Evolutionary conservation across 1,140 invertebrate genomes (phyloP).

Genomic region (Drosophila mauritiana): DNA sequence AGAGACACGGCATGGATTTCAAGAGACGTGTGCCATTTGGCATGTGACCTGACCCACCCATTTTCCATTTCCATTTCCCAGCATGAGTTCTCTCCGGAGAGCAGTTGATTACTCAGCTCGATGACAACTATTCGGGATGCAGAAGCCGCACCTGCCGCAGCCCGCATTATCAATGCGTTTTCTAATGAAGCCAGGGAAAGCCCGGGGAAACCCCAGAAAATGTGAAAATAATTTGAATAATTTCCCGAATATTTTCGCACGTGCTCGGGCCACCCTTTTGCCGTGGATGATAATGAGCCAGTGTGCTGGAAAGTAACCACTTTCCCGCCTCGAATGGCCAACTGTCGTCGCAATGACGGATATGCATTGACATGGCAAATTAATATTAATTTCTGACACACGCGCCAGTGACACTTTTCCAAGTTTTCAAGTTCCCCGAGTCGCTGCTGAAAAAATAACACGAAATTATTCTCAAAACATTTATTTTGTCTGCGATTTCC

Average conservation of each 20-base stretch:
- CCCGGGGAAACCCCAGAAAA: constrained; percentile 53
- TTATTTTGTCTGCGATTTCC: constrained; percentile 66
- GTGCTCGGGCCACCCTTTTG: constrained; percentile 51
- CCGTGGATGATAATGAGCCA: constrained; percentile 59
- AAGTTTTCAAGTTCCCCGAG: constrained; percentile 7
- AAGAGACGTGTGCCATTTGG: constrained; percentile 62
- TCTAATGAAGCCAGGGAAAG: constrained; percentile 27
- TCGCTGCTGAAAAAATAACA: constrained; percentile 61
- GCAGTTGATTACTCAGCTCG: constrained; percentile 42
- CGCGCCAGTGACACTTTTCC: constrained; percentile 73
- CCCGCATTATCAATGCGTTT: constrained; percentile 29
- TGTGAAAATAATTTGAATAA: constrained; percentile 58
- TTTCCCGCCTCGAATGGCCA: constrained; percentile 50
- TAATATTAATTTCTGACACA: constrained; percentile 85
- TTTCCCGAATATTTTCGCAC: constrained; percentile 49
- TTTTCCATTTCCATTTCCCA: constrained; percentile 32
- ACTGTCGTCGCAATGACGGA: constrained; percentile 72
- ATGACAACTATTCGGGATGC: constrained; percentile 52
- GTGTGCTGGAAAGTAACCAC: constrained; percentile 66
- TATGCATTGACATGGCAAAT: constrained; percentile 83
- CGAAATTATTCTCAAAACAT: constrained; percentile 80
- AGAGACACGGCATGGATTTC: constrained; percentile 70
- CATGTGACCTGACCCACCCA: constrained; percentile 60
- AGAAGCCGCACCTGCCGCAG: constrained; percentile 39
- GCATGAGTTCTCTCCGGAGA: constrained; percentile 47